Base-by-base conservation (phyloP, 2,113 vertebrate species). In the Saccopteryx bilineata region DNA sequence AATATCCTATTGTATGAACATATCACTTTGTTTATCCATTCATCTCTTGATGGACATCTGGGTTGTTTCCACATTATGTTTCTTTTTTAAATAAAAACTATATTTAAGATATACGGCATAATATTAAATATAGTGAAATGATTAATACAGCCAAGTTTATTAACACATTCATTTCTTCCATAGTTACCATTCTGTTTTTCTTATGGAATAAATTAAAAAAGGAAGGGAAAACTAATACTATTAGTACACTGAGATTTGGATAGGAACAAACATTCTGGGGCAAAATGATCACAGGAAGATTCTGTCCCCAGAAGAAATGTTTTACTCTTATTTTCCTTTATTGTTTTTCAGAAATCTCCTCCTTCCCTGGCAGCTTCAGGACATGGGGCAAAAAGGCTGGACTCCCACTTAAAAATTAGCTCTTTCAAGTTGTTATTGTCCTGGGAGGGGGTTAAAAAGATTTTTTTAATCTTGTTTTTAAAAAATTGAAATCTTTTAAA, bases 401-500 rank as follows among this genome's bases (percentile, higher is more conserved):
- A 31, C 6, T 74, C 33, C 69, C 21, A 23, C 15, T 81, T 48
- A 68, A 83, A 84, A 87, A 5, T 88, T 3, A 95, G 13, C 9
- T 72, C 26, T 82, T 80, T 72, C n/a, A 88, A 89, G 8, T 24
- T 71, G 33, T 14, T 85, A 39, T 66, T 88, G 50, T 95, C 54
- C 11, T 54, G 15, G 11, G 4, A 1, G 17, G 5, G 58, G 28
- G 28, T 50, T 76, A 54, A 54, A 87, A 92, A n/a, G 2, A 18
- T 11, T 17, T 48, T 10, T 33, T 61, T 18, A 74, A 48, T 39
- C 14, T 54, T 52, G 4, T 71, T 96, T 79, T 74, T 54, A 52
- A 52, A 83, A 80, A 61, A 87, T 71, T 63, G 93, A 52, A 87
- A 80, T 88, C 50, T 87, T 72, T 80, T 87, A 90, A 91, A 63